A percentile compares a stretch with the other conserved stretches of the same genome.
Conservation (phyloP, 2,113 vertebrate species). For the Oryctolagus cuniculus region mOryCun1.1 NC_091436.1:123045001-123045500, state of each 20-base stretch:
- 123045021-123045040: not conserved
- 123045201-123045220: not conserved
- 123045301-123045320: not conserved
- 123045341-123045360: not conserved
- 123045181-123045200: not conserved
- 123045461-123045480: not conserved
- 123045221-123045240: not conserved
- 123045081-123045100: not conserved
- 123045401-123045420: not conserved
- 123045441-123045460: not conserved
- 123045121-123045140: not conserved
- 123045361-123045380: not conserved
- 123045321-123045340: not conserved
- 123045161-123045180: not conserved
- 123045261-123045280: not conserved
- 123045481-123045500: not conserved
- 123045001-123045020: no score
- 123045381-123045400: not conserved
- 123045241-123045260: not conserved
- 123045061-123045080: not conserved
- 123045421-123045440: not conserved
- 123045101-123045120: not conserved
- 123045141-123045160: not conserved
- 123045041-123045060: not conserved
- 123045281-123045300: not conserved